Evolutionary conservation across 2,797 vertebrate species (phyloP).

Genomic region (Oceanodroma leucorhoa): DNA sequence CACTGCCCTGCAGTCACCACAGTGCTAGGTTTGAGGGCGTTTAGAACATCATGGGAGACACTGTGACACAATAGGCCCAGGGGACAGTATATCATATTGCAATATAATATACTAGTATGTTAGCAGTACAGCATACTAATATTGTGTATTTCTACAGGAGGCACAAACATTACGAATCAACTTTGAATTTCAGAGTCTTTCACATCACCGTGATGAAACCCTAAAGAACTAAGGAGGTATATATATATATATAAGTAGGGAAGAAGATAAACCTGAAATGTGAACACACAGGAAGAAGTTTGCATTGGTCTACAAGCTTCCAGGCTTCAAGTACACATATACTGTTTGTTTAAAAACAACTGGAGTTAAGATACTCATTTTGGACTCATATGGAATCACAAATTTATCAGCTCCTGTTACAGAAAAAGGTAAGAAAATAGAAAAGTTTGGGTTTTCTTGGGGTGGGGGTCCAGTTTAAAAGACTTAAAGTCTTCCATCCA

Average conservation of each 20-base stretch:
- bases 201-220: neutral
- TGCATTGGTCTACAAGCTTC: neutral
- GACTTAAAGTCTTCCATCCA: neutral
- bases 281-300: neutral
- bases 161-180: neutral
- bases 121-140: neutral
- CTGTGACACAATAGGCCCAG: neutral
- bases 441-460: neutral
- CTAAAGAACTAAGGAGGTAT: neutral
- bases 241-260: too few species aligned
- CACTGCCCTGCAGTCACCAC: neutral
- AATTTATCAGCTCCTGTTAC: neutral
- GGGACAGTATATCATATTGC: neutral
- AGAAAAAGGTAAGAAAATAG: neutral
- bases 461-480: neutral
- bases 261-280: neutral
- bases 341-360: neutral
- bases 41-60: neutral
- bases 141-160: neutral
- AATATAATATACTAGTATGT: neutral
- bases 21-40: neutral
- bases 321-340: neutral
- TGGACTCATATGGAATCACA: neutral
- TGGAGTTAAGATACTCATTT: fast-evolving
- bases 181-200: neutral